Evolutionary conservation across 2,113 vertebrate genomes (phyloP).

Genomic region (Ctenomys sociabilis): DNA sequence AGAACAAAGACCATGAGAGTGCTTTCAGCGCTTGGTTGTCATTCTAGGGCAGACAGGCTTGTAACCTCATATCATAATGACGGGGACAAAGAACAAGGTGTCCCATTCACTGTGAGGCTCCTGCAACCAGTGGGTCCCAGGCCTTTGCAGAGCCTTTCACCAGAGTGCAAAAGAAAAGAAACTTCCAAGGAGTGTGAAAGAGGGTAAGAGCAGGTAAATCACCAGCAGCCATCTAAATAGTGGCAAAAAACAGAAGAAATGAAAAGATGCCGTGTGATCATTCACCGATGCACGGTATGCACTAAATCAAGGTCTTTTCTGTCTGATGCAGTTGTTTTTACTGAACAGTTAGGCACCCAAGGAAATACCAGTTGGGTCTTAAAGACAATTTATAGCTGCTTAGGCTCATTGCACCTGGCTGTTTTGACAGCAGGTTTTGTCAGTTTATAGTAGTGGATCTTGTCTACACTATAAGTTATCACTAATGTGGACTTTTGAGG

Average conservation of each 20-base stretch:
- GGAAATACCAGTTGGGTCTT: conserved; percentile 71
- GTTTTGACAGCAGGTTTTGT: conserved; percentile 70
- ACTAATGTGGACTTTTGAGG: conserved; percentile 47
- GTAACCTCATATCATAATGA: conserved; percentile 68
- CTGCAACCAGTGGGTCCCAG: not conserved
- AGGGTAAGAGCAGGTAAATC: conserved; percentile 45
- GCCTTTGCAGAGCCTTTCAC: not conserved
- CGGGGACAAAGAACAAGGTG: conserved; percentile 67
- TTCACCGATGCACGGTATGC: not conserved
- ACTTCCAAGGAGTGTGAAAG: not conserved
- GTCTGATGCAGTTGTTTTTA: conserved; percentile 15
- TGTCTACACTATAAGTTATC: conserved; percentile 55
- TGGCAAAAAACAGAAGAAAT: not conserved
- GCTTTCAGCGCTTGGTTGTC: not conserved
- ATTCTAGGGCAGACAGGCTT: not conserved
- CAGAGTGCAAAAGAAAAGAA: conserved; percentile 25
- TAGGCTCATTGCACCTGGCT: conserved; percentile 58
- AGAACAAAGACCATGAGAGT: conserved; percentile 71
- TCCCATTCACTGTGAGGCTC: conserved; percentile 55
- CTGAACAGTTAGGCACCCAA: conserved; percentile 60
- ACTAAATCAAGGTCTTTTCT: conserved; percentile 58
- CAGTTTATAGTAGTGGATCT: conserved; percentile 59
- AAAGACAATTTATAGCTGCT: conserved; percentile 65
- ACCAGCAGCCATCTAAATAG: conserved; percentile 20
- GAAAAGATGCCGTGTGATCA: conserved; percentile 14